Percentiles rank a stretch among this genome's conserved stretches.
Evolutionary conservation across 2,888 invertebrate species (phyloP).

Genomic region (Metacarcinus magister): DNA sequence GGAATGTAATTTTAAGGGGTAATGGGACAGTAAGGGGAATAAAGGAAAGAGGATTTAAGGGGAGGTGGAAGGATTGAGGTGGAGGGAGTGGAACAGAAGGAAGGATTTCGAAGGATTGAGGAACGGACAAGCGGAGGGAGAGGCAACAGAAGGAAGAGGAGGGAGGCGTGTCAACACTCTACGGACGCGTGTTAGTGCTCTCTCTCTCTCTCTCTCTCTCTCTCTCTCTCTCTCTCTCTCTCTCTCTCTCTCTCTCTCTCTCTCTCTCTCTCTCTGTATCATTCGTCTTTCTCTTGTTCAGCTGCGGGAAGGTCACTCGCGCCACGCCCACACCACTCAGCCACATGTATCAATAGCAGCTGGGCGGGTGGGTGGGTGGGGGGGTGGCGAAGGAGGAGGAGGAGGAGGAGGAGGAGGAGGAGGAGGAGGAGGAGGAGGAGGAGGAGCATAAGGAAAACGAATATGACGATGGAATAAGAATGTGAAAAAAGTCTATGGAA

Average conservation of each 20-base stretch:
- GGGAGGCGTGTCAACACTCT: background rate
- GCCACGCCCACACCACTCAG: background rate
- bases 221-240: conserved; percentile 48
- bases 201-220: conserved; percentile 42
- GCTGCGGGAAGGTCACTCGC: background rate
- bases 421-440: background rate
- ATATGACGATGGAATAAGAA: background rate
- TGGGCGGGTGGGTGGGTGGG: background rate
- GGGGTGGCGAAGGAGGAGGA: background rate
- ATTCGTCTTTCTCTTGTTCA: background rate
- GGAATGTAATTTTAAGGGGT: background rate
- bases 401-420: conserved; percentile 32
- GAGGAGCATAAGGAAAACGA: background rate
- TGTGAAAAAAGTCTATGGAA: background rate
- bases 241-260: conserved; percentile 36
- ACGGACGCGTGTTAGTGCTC: background rate
- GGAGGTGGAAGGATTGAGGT: background rate
- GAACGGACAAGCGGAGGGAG: background rate
- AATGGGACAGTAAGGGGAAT: background rate
- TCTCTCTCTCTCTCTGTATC: background rate
- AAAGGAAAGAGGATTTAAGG: background rate
- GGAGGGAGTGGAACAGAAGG: background rate
- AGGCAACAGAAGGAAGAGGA: background rate
- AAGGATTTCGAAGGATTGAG: background rate
- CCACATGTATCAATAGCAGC: background rate